Evolutionary conservation across 1,140 invertebrate species (phyloP).

Genomic region (Trichogramma pretiosum): DNA sequence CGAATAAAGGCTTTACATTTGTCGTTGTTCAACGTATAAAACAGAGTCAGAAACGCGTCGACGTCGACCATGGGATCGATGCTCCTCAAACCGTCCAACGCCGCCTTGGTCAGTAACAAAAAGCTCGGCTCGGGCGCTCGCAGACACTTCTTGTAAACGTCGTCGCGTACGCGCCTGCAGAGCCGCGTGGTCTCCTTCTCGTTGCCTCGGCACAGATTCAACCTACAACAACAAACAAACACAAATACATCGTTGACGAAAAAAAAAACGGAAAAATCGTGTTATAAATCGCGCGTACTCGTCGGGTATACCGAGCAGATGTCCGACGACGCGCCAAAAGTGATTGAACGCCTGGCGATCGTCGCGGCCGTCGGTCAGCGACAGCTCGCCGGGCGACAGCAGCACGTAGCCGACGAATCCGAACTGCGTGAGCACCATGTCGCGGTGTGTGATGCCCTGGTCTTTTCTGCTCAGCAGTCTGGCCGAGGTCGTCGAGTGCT

Average conservation of each 20-base stretch:
- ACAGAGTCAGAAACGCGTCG: constrained; percentile 20
- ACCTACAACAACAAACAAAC: constrained; percentile 13
- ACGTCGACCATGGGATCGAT: constrained; percentile 18
- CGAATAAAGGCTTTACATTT: no score
- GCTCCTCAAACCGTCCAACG: constrained; percentile 23
- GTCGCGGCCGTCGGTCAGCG: constrained; percentile 43
- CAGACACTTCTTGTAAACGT: constrained; percentile 20
- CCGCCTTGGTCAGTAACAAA: neutral
- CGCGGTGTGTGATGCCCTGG: constrained; percentile 53
- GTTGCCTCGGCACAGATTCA: constrained; percentile 29
- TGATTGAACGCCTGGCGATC: constrained; percentile 61
- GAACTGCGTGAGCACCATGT: constrained; percentile 73
- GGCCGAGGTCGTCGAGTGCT: constrained; percentile 49
- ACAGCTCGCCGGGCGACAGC: constrained; percentile 51
- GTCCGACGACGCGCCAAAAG: constrained; percentile 71
- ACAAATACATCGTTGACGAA: neutral
- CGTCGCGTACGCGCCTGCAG: no score
- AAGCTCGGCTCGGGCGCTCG: constrained; percentile 10
- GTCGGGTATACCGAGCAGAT: constrained; percentile 69
- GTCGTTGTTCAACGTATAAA: constrained; percentile 15
- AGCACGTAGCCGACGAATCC: constrained; percentile 69
- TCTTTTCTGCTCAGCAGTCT: constrained; percentile 29
- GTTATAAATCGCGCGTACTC: no score
- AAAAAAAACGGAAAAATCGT: no score
- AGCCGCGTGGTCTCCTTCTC: constrained; percentile 26